phyloP scores from a whole-genome alignment of 2,888 invertebrate genomes.

The Sialis lutaria region DNA sequence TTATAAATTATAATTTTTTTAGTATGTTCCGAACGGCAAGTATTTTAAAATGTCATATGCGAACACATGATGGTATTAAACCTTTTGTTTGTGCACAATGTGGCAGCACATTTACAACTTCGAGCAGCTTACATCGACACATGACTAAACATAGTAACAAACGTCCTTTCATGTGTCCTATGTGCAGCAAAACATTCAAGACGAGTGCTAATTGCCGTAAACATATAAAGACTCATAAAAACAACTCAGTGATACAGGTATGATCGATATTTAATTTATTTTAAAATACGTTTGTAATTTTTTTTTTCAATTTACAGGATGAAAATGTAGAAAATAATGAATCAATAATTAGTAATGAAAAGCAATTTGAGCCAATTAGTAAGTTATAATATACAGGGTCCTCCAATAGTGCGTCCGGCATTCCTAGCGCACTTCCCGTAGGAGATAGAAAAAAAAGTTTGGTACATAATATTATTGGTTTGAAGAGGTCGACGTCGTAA shows the following conservation, averaged over 20 bases:
- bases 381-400: too few species aligned
- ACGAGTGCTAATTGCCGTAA: constrained; percentile 39
- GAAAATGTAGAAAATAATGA: background rate
- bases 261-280: too few species aligned
- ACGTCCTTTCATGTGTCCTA: constrained; percentile 37
- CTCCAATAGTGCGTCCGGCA: too few species aligned
- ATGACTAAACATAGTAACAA: constrained; percentile 28
- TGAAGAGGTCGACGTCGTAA: too few species aligned
- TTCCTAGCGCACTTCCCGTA: too few species aligned
- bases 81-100: constrained; percentile 22
- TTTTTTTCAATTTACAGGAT: background rate
- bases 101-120: constrained; percentile 30
- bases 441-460: too few species aligned
- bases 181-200: constrained; percentile 40
- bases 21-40: constrained; percentile 17
- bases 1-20: constrained; percentile 6
- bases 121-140: constrained; percentile 33
- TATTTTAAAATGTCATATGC: constrained; percentile 19
- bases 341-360: background rate
- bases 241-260: constrained; percentile 20
- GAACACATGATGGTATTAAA: constrained; percentile 20
- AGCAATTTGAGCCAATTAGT: too few species aligned
- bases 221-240: constrained; percentile 43
- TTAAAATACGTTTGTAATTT: background rate
- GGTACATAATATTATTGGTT: too few species aligned